phyloP scores from a whole-genome alignment of 2,888 invertebrate species.

The Drosophila silvestris region DNA sequence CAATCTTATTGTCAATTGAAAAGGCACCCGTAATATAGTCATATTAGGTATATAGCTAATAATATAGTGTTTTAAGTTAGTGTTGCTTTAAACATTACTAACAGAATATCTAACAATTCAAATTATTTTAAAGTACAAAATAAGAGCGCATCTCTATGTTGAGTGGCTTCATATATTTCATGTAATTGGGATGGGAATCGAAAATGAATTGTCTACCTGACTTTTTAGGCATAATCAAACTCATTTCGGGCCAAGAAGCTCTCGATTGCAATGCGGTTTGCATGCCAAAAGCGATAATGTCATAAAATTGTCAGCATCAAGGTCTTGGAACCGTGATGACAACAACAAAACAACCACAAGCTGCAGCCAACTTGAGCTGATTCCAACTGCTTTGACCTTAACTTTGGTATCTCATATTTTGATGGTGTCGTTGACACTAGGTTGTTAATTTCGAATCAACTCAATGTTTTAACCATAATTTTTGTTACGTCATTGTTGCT shows the following conservation, averaged over 20 bases:
- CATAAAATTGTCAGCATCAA: slow-evolving; percentile 71
- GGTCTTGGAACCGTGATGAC: slow-evolving; percentile 54
- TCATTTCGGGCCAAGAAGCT: slow-evolving; percentile 26
- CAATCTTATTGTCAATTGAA: background rate
- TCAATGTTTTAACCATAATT: slow-evolving; percentile 42
- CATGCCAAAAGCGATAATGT: slow-evolving; percentile 65
- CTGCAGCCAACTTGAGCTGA: slow-evolving; percentile 19
- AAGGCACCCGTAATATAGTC: background rate
- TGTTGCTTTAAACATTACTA: background rate
- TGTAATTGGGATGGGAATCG: slow-evolving; percentile 43
- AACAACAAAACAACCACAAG: slow-evolving; percentile 45
- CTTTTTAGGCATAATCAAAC: slow-evolving; percentile 37
- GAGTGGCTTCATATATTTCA: background rate
- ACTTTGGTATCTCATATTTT: slow-evolving; percentile 56
- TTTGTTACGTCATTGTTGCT: slow-evolving; percentile 62
- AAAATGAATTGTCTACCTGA: slow-evolving; percentile 45
- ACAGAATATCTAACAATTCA: background rate
- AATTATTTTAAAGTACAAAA: background rate
- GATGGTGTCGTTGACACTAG: slow-evolving; percentile 69
- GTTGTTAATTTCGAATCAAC: slow-evolving; percentile 40
- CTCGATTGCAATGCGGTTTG: slow-evolving; percentile 66
- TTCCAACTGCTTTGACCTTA: slow-evolving; percentile 61
- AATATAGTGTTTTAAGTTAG: background rate
- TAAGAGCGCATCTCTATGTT: background rate
- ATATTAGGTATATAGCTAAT: background rate